Evolutionary conservation across 2,888 invertebrate species (phyloP).

Genomic region (Dolomedes plantarius): DNA sequence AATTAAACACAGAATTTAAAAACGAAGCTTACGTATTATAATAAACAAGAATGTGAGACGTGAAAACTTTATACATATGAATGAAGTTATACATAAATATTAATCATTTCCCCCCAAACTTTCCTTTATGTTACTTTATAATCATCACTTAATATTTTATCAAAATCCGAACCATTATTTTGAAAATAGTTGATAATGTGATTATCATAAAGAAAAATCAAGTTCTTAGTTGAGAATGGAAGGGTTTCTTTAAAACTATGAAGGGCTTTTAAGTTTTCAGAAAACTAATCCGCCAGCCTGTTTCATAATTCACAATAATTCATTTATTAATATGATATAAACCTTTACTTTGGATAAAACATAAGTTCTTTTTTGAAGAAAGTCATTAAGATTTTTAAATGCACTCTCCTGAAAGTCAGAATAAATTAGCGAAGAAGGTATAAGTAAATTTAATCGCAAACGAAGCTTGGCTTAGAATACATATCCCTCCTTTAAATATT

Average conservation of each 20-base stretch:
- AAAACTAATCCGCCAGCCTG: background rate
- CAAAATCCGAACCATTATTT: background rate
- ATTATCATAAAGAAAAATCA: background rate
- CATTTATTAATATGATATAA: background rate
- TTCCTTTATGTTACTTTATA: too few species aligned
- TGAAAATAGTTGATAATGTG: background rate
- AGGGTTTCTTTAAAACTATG: background rate
- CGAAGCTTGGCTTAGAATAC: background rate
- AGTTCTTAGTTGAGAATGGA: background rate
- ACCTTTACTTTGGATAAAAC: background rate
- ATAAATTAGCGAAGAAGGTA: background rate
- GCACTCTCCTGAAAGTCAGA: background rate
- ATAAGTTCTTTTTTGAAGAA: background rate
- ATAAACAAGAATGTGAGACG: too few species aligned
- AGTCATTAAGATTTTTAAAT: background rate
- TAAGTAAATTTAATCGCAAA: background rate
- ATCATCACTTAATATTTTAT: too few species aligned
- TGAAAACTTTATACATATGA: too few species aligned
- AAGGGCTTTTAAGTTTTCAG: background rate
- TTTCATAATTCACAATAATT: background rate
- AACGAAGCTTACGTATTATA: too few species aligned
- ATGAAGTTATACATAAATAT: too few species aligned
- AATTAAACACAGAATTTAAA: too few species aligned
- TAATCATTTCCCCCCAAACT: too few species aligned
- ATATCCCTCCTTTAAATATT: background rate